Evolutionary conservation across 2,888 invertebrate species (phyloP).

Genomic region (Leptodirus hochenwartii): DNA sequence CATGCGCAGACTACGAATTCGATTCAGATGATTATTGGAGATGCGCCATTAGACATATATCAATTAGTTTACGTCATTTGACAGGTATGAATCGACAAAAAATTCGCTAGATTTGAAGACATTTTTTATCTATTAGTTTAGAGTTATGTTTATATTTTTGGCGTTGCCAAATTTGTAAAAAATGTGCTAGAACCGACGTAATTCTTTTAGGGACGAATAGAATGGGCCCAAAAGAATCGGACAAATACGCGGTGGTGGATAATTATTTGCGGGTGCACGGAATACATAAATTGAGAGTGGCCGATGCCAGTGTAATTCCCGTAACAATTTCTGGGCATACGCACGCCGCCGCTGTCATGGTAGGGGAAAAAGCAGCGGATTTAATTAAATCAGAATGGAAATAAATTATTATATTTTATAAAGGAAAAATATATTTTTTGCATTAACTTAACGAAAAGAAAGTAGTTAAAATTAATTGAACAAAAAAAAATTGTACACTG

Average conservation of each 20-base stretch:
- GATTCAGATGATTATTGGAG: constrained; percentile 54
- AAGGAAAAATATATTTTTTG: not conserved
- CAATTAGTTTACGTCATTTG: constrained; percentile 54
- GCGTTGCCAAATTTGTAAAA: too few relatives aligned
- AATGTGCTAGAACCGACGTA: too few relatives aligned
- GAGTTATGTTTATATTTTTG: too few relatives aligned
- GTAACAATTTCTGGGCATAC: constrained; percentile 45
- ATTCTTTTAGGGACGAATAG: constrained; percentile 34
- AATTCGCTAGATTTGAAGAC: too few relatives aligned
- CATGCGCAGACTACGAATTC: constrained; percentile 24
- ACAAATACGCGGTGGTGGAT: constrained; percentile 30
- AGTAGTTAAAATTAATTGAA: constrained; percentile 1
- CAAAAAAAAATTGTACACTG: too few relatives aligned
- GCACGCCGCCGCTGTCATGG: constrained; percentile 49
- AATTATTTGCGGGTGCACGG: constrained; percentile 30
- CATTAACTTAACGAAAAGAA: constrained; percentile 1
- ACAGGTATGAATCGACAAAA: too few relatives aligned
- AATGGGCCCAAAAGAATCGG: constrained; percentile 27
- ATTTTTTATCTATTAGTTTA: too few relatives aligned
- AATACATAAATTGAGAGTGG: constrained; percentile 39
- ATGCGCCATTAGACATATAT: constrained; percentile 51
- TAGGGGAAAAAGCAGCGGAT: constrained; percentile 53
- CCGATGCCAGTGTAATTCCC: constrained; percentile 52
- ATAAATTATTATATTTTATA: constrained; percentile 7
- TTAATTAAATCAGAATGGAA: constrained; percentile 31